phyloP scores from a whole-genome alignment of 2,113 vertebrate species.

The Aegypius monachus region DNA sequence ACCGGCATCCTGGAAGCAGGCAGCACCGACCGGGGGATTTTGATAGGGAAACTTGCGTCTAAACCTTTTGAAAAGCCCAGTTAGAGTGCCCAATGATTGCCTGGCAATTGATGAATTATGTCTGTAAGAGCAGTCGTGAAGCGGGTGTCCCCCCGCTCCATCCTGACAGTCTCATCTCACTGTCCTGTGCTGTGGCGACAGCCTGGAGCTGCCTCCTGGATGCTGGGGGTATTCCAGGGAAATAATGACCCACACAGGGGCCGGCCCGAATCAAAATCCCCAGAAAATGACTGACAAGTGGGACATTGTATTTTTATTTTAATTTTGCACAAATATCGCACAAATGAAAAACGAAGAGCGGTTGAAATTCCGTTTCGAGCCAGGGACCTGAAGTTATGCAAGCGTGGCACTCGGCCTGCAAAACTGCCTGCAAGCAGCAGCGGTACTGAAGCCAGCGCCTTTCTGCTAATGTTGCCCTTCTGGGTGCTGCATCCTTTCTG shows the following conservation, averaged over 20 bases:
- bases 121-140: not conserved
- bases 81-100: not conserved
- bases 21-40: not conserved
- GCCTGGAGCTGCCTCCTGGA: not conserved
- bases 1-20: not conserved
- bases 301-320: accelerated
- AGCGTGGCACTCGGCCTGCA: accelerated
- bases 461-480: accelerated
- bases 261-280: not conserved
- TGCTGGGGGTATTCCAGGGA: not conserved
- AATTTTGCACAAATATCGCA: not conserved
- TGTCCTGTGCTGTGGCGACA: not conserved
- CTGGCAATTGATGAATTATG: not conserved
- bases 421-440: not conserved
- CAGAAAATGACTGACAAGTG: accelerated
- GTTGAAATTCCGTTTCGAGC: not conserved
- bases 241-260: not conserved
- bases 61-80: not conserved
- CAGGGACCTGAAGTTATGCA: not conserved
- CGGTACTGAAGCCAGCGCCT: accelerated
- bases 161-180: not conserved
- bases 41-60: not conserved
- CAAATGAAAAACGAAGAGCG: not conserved
- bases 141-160: accelerated
- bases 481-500: not conserved